Percentiles rank a stretch among this genome's conserved stretches.
Evolutionary conservation across 2,797 vertebrate species (phyloP).

Genomic region (Carduelis carduelis): DNA sequence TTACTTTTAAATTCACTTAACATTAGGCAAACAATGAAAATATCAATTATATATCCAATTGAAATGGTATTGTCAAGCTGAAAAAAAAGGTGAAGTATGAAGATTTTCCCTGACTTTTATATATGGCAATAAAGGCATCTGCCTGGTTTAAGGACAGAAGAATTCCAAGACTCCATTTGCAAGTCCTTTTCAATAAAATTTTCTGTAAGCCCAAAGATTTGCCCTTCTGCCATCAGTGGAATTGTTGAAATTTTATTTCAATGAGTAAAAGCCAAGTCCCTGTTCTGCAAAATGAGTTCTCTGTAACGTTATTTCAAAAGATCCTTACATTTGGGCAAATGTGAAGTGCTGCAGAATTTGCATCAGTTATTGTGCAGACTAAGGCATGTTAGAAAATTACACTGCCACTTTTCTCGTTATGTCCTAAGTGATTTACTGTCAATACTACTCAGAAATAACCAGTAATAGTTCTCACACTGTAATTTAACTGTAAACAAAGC

Average conservation of each 20-base stretch:
- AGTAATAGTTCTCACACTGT: neutral
- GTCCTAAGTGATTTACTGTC: neutral
- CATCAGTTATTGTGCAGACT: neutral
- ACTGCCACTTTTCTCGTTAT: neutral
- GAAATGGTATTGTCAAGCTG: neutral
- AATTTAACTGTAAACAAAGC: neutral
- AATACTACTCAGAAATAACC: neutral
- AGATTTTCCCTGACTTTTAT: neutral
- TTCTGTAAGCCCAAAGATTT: neutral
- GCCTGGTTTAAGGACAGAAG: neutral
- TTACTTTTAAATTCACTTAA: neutral
- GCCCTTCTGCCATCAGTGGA: neutral
- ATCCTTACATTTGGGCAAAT: neutral
- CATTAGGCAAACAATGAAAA: neutral
- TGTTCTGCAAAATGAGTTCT: neutral
- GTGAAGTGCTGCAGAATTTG: neutral
- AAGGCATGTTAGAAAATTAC: neutral
- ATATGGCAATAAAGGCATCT: neutral
- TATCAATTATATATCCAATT: neutral
- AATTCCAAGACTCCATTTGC: neutral
- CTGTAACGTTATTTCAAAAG: neutral
- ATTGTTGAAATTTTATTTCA: neutral
- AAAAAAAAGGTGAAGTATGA: neutral
- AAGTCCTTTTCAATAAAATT: neutral
- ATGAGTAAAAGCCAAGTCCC: neutral